These are phyloP conservation scores for Halyomorpha halys DNA, from an alignment of 1,140 invertebrate genomes.

Conservation along the genomic window DNA sequence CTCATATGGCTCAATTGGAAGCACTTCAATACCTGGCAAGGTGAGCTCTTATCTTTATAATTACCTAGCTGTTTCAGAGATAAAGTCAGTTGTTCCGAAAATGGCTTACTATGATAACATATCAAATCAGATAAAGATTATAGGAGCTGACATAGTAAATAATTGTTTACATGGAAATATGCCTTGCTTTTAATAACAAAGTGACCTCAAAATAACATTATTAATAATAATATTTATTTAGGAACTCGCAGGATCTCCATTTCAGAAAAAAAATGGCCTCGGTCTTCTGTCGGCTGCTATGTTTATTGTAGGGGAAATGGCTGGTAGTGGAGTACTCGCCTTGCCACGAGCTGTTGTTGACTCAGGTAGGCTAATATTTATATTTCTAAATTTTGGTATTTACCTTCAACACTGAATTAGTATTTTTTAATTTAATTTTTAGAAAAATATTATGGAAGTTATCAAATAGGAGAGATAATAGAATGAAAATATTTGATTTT, in stretches of 20 bases:
- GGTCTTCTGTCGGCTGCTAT: constrained; percentile 45
- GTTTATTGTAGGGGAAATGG: constrained; percentile 62
- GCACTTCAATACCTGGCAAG: neutral
- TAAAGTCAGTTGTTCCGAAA: neutral
- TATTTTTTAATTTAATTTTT: neutral
- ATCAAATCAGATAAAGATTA: constrained; percentile 13
- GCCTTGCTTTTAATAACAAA: neutral
- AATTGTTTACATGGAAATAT: no score
- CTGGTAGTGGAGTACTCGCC: constrained; percentile 60
- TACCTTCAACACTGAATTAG: no score
- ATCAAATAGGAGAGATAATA: neutral
- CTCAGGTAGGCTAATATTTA: constrained; percentile 41
- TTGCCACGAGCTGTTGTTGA: constrained; percentile 53
- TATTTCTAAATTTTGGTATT: neutral
- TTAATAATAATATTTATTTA: neutral
- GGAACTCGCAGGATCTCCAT: neutral
- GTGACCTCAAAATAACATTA: neutral
- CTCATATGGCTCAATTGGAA: constrained; percentile 4
- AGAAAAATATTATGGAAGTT: neutral
- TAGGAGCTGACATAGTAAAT: neutral
- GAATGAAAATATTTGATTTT: neutral
- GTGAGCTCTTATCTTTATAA: constrained; percentile 9
- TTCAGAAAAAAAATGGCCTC: constrained; percentile 34
- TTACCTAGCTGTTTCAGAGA: neutral
- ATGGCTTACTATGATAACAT: constrained; percentile 10